These are phyloP conservation scores for Brachionus koreanus DNA, from an alignment of 1,140 invertebrate genomes.

Conservation along the genomic window DNA sequence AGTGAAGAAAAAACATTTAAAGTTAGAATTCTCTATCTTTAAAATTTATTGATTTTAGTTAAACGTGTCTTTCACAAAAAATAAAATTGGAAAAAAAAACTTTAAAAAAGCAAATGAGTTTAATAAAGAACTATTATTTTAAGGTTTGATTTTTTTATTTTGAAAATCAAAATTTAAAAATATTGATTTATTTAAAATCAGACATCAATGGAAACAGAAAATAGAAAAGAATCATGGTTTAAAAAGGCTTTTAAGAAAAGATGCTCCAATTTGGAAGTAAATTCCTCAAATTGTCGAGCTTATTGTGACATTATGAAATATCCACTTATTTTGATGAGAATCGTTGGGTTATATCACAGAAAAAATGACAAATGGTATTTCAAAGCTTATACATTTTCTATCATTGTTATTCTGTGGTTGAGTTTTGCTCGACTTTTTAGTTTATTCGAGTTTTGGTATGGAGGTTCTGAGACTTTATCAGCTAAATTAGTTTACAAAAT, in stretches of 20 bases:
- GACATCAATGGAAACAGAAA: too few species aligned
- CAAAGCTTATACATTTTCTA: background rate
- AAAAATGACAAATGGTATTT: background rate
- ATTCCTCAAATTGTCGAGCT: background rate
- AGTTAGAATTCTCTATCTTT: too few species aligned
- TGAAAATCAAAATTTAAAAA: too few species aligned
- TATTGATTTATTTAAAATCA: too few species aligned
- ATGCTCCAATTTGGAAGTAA: background rate
- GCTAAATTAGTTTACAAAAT: background rate
- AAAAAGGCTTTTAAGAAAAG: background rate
- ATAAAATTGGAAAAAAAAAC: too few species aligned
- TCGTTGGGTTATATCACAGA: background rate
- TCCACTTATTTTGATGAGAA: background rate
- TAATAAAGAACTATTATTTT: too few species aligned
- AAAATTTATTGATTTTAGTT: too few species aligned
- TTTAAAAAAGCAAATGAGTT: too few species aligned
- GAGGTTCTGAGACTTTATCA: background rate
- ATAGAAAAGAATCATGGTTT: background rate
- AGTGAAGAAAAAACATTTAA: too few species aligned
- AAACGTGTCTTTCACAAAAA: too few species aligned
- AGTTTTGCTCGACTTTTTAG: background rate
- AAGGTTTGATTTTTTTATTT: too few species aligned
- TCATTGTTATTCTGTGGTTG: constrained; percentile 10
- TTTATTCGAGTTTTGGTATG: constrained; percentile 8
- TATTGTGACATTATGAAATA: background rate